These are phyloP conservation scores for Mormyrus lacerda DNA, from an alignment of 2,113 vertebrate species.

Conservation along the genomic window DNA sequence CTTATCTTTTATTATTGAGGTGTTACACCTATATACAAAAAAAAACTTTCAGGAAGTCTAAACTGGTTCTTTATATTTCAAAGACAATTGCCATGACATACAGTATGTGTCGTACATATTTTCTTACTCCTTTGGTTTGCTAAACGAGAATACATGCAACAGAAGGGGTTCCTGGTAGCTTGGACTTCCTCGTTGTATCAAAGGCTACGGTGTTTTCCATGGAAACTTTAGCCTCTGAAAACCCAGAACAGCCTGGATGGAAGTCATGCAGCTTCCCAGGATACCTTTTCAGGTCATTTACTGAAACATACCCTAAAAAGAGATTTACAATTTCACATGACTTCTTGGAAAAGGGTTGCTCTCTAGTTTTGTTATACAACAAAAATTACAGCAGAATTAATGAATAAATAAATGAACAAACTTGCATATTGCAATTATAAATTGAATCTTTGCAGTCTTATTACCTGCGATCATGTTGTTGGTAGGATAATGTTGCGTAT, in stretches of 20 bases:
- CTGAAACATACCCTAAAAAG: conserved; percentile 44
- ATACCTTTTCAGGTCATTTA: conserved; percentile 49
- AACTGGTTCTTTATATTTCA: background rate
- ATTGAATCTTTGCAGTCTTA: background rate
- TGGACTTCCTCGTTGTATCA: background rate
- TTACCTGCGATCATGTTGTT: conserved; percentile 51
- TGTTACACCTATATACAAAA: background rate
- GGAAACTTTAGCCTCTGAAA: conserved; percentile 31
- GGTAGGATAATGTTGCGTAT: conserved; percentile 34
- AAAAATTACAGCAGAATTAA: background rate
- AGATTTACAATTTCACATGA: background rate
- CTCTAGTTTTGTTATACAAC: background rate
- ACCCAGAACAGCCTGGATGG: conserved; percentile 30
- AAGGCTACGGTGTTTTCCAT: background rate
- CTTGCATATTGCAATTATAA: background rate
- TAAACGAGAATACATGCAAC: background rate
- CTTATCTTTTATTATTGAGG: background rate
- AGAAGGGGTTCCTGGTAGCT: background rate
- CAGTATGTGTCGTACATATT: background rate
- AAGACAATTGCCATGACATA: background rate
- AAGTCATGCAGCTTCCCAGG: conserved; percentile 49
- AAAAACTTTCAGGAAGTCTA: background rate
- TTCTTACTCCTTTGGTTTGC: background rate
- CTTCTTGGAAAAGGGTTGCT: background rate
- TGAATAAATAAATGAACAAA: background rate